Evolutionary conservation across 2,113 vertebrate species (phyloP).

Genomic region (Colossoma macropomum): DNA sequence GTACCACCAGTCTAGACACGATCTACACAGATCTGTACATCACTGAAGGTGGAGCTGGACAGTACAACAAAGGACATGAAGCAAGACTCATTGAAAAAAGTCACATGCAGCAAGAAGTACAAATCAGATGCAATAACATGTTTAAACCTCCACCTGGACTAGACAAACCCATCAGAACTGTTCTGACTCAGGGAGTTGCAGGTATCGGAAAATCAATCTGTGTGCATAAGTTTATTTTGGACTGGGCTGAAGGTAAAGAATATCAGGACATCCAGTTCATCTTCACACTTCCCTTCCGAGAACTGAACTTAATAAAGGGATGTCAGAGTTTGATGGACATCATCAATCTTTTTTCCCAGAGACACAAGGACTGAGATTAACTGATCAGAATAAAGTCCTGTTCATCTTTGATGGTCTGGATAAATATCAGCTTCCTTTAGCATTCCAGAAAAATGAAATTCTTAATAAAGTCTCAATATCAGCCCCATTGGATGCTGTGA

Average conservation of each 20-base stretch:
- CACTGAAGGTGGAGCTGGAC: background rate
- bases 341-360: background rate
- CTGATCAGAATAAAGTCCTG: constrained; percentile 15
- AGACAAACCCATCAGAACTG: constrained; percentile 9
- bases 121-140: background rate
- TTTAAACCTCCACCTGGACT: background rate
- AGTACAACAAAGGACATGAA: no score
- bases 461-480: background rate
- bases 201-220: no score
- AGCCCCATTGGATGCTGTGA: constrained; percentile 24
- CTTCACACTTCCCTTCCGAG: constrained; percentile 32
- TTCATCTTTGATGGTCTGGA: background rate
- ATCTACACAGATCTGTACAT: constrained; percentile 47
- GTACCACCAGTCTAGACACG: constrained; percentile 16
- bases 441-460: background rate
- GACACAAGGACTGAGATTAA: constrained; percentile 18
- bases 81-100: background rate
- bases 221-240: constrained; percentile 7
- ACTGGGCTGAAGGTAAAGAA: background rate
- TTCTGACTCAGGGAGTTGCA: no score
- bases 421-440: background rate
- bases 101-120: no score
- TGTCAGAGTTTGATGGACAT: background rate
- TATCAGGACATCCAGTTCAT: constrained; percentile 25
- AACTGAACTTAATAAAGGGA: no score